phyloP scores from a whole-genome alignment of 1,140 invertebrate species.

The Drosophila azteca region DNA sequence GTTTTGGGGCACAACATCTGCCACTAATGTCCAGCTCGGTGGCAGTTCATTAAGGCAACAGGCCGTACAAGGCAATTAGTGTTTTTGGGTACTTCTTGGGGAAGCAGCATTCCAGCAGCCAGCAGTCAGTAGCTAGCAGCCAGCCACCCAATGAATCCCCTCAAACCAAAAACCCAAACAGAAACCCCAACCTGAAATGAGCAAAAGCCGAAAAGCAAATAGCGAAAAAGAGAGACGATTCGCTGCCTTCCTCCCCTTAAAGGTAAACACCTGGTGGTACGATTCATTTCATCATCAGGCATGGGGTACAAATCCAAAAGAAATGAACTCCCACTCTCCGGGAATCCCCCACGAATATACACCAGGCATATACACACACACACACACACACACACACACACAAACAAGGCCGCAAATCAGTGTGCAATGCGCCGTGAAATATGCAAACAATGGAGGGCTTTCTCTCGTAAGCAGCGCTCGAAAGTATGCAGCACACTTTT shows the following conservation, averaged over 20 bases:
- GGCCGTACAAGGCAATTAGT: constrained; percentile 66
- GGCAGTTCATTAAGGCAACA: constrained; percentile 65
- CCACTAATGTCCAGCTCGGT: constrained; percentile 62
- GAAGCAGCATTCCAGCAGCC: background rate
- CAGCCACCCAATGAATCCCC: no score
- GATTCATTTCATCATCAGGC: constrained; percentile 15
- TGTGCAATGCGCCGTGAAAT: constrained; percentile 78
- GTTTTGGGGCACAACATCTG: constrained; percentile 49
- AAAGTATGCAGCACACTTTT: constrained; percentile 51
- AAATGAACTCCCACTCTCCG: constrained; percentile 31
- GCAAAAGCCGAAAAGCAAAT: constrained; percentile 29
- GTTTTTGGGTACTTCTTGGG: constrained; percentile 22
- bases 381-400: constrained; percentile 20
- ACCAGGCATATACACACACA: constrained; percentile 21
- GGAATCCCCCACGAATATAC: constrained; percentile 11
- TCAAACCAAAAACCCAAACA: no score
- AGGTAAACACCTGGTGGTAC: constrained; percentile 26
- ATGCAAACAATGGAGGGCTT: constrained; percentile 73
- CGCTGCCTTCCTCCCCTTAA: background rate
- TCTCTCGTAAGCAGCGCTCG: constrained; percentile 51
- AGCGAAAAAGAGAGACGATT: background rate
- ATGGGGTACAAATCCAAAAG: constrained; percentile 11
- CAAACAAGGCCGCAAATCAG: constrained; percentile 55
- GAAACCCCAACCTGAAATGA: constrained; percentile 3
- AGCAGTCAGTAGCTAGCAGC: no score